Conservation (phyloP, 2,888 invertebrate genomes). For the Leptopterna dolabrata region DNA sequence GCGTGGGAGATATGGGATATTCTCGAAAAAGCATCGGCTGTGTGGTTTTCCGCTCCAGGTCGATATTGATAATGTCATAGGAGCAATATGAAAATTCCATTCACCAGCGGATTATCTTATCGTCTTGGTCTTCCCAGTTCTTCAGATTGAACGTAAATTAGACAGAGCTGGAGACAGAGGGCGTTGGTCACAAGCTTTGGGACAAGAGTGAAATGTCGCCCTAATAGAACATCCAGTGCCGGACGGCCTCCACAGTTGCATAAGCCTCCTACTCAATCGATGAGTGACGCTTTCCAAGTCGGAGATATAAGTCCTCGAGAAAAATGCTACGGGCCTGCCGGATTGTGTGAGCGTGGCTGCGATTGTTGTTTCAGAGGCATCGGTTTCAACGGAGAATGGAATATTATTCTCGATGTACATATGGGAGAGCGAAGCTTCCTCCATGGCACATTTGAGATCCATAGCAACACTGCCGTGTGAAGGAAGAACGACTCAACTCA, state of each 20-base stretch:
- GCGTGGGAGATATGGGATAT: too few species aligned
- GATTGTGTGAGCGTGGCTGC: too few species aligned
- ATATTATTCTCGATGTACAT: background rate
- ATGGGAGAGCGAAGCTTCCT: background rate
- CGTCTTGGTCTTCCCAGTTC: background rate
- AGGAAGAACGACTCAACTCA: too few species aligned
- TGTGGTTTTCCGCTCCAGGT: background rate
- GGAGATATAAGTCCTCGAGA: slow-evolving; percentile 26
- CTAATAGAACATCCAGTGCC: background rate
- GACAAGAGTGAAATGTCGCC: background rate
- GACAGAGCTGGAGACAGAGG: too few species aligned
- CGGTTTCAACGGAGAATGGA: slow-evolving; percentile 34
- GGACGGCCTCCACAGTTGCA: background rate
- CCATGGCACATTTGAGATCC: background rate
- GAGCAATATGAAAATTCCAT: background rate
- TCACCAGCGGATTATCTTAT: background rate
- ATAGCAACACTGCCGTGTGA: too few species aligned
- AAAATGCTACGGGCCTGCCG: slow-evolving; percentile 36
- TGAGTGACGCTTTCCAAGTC: background rate
- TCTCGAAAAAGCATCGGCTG: too few species aligned
- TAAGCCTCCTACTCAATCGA: background rate
- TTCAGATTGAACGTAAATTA: background rate
- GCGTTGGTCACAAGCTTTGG: background rate
- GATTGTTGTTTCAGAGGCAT: slow-evolving; percentile 24
- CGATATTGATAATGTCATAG: background rate